Percentiles rank a stretch among this genome's conserved stretches.
phyloP scores from a whole-genome alignment of 2,797 vertebrate species.

The Taenioides sp. region DNA sequence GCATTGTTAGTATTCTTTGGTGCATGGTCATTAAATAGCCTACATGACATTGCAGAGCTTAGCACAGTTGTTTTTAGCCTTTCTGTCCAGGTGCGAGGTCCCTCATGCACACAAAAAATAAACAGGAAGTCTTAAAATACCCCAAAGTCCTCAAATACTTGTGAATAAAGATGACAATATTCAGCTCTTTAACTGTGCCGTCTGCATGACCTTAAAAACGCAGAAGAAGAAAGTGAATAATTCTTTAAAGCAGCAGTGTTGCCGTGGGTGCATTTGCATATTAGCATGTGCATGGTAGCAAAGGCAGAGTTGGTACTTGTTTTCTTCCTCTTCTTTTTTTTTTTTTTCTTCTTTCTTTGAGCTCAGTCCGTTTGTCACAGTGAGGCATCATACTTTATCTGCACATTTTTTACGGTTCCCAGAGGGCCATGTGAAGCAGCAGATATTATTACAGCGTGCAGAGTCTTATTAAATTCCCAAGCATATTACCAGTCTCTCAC shows the following conservation, averaged over 20 bases:
- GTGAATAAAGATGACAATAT: constrained; percentile 33
- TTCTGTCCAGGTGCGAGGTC: neutral
- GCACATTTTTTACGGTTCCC: constrained; percentile 71
- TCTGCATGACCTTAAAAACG: constrained; percentile 54
- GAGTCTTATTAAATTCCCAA: constrained; percentile 83
- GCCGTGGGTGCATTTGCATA: constrained; percentile 63
- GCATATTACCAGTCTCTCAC: constrained; percentile 75
- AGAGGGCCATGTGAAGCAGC: constrained; percentile 73
- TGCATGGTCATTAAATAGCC: constrained; percentile 1
- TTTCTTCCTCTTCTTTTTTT: constrained; percentile 9
- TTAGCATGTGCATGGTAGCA: constrained; percentile 60
- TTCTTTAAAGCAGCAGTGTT: constrained; percentile 60
- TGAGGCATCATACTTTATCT: constrained; percentile 74
- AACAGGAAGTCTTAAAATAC: constrained; percentile 23
- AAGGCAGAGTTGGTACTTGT: constrained; percentile 27
- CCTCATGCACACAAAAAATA: constrained; percentile 3
- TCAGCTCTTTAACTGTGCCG: constrained; percentile 35
- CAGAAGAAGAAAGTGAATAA: constrained; percentile 62
- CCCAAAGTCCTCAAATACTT: constrained; percentile 34
- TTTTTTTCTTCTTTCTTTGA: constrained; percentile 50
- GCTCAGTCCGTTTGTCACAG: constrained; percentile 69
- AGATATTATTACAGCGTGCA: constrained; percentile 78
- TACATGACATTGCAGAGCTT: constrained; percentile 9
- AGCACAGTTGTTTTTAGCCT: neutral
- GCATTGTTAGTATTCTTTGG: neutral